Evolutionary conservation across 2,113 vertebrate genomes (phyloP), one percentile per base, ranked within the genome.

Genomic region (Rhynchopsitta pachyrhyncha): DNA sequence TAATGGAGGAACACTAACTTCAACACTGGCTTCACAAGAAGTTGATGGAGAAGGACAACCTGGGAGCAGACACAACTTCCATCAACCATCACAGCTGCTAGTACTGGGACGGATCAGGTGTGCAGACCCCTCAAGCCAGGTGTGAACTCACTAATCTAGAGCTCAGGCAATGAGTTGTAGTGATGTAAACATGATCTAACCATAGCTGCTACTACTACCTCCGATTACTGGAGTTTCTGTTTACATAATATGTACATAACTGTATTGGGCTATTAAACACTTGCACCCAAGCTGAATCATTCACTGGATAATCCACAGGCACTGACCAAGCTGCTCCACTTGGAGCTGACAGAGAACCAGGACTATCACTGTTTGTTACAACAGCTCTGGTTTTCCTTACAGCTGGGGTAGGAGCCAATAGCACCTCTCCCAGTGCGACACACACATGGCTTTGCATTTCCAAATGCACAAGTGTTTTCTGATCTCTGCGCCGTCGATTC

Each of bases 21-120:
- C 44, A 24, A 1, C 0, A 1, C 23, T 27, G 24, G 52, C 64
- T 50, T 15, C 31, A 28, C 2, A 25, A 46, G 23, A 80, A 59
- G 13, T 3, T 9, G 57, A 15, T 0, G 3, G 24, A 53, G 33
- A 39, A 35, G 33, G 41, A 71, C 41, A 49, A 63, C 11, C 7
- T 6, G 23, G 49, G 31, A 82, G 49, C 42, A 31, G 64, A 44
- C 20, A 12, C 18, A 33, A 44, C 67, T 52, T 44, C 49, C 27
- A 10, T 35, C 10, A 7, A 11, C 27, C 3, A 5, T 31, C 2
- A 1, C 2, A 1, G 66, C 33, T 47, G 60, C 55, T 66, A 57
- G 37, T 6, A 24, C 17, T 1, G 0, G 4, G 29, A 67, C 10
- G 19, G 63, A 25, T 12, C 1, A 3, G 3, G 14, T 7, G 49